A percentile compares a stretch with the other conserved stretches of the same genome.
Conservation (phyloP, 1,140 invertebrate genomes). For the Sarcophaga bullata region DNA sequence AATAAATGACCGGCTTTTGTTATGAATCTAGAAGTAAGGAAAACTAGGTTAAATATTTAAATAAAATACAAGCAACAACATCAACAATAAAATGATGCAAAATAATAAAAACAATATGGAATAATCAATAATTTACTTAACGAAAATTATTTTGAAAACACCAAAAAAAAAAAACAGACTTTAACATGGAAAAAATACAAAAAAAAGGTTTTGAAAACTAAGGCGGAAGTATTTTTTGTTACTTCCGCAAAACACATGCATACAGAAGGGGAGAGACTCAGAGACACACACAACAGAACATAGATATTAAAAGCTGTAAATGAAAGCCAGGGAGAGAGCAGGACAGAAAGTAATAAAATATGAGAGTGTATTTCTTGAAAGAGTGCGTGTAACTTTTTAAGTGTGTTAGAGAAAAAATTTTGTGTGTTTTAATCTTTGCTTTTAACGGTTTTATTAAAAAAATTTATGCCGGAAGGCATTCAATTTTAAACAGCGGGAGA, state of each 20-base stretch:
- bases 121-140: constrained; percentile 17
- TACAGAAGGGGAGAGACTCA: not conserved
- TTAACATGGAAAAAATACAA: not conserved
- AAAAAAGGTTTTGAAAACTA: constrained; percentile 20
- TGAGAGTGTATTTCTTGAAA: not conserved
- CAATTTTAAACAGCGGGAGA: no score
- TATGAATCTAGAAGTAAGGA: constrained; percentile 18
- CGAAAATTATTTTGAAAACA: not conserved
- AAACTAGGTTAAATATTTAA: constrained; percentile 37
- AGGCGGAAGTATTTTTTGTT: constrained; percentile 37
- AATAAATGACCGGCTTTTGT: constrained; percentile 19
- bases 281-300: not conserved
- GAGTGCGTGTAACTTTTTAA: no score
- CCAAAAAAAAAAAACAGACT: not conserved
- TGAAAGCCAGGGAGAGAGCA: no score
- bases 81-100: not conserved
- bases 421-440: no score
- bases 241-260: constrained; percentile 30
- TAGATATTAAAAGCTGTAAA: no score
- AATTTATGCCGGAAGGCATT: no score
- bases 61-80: constrained; percentile 9
- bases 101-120: not conserved
- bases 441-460: no score
- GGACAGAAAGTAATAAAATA: not conserved
- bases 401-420: no score